A percentile compares a stretch with the other conserved stretches of the same genome.
phyloP scores from a whole-genome alignment of 2,888 invertebrate genomes.

The Priocnemis perturbator region DNA sequence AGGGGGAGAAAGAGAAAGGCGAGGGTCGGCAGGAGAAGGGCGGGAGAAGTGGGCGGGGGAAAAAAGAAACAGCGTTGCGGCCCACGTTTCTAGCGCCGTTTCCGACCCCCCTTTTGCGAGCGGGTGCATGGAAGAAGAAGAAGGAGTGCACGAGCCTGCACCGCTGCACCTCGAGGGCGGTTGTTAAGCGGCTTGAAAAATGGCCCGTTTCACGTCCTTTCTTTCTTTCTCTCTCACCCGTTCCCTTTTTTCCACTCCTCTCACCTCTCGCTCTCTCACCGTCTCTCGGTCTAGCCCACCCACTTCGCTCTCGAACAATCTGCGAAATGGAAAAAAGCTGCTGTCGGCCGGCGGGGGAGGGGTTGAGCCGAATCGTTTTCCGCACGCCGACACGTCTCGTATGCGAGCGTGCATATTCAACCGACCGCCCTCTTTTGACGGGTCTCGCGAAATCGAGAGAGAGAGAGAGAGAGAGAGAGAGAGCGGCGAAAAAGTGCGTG shows the following conservation, averaged over 20 bases:
- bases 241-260: background rate
- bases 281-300: constrained; percentile 2
- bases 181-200: constrained; percentile 22
- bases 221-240: background rate
- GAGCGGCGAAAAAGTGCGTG: background rate
- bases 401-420: background rate
- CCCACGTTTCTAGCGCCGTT: too few relatives aligned
- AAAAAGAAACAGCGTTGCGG: background rate
- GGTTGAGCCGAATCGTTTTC: background rate
- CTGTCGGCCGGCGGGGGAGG: background rate
- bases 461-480: background rate
- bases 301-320: constrained; percentile 4
- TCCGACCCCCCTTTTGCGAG: too few relatives aligned
- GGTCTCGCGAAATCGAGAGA: background rate
- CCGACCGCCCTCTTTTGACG: background rate
- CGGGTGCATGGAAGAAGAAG: background rate
- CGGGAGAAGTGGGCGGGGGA: background rate
- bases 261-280: background rate
- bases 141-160: background rate
- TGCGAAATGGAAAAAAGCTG: constrained; percentile 4
- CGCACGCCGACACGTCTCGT: constrained; percentile 1
- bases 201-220: constrained; percentile 10
- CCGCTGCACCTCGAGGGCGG: constrained; percentile 15
- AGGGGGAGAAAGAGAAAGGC: background rate
- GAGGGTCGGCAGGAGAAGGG: background rate